A percentile compares a stretch with the other conserved stretches of the same genome.
These are phyloP conservation scores for Parnassius glacialis DNA, from an alignment of 2,888 invertebrate genomes.

Conservation along the genomic window DNA sequence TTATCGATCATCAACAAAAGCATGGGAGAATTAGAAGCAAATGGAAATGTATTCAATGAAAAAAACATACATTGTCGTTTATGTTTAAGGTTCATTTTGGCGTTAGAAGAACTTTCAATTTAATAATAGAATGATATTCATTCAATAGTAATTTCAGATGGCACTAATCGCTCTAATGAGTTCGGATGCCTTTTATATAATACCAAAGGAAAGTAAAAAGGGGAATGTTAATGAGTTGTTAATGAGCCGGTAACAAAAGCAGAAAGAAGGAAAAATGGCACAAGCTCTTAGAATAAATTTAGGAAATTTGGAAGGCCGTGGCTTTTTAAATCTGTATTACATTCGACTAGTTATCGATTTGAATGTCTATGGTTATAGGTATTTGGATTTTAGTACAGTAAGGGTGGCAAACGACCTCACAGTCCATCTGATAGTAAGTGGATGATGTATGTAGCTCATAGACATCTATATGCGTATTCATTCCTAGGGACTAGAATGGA, in stretches of 20 bases:
- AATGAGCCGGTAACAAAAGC: conserved; percentile 20
- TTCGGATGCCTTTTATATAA: conserved; percentile 13
- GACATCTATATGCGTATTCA: too few relatives aligned
- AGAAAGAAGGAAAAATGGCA: conserved; percentile 12
- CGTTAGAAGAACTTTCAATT: conserved; percentile 2
- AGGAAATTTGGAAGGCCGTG: conserved; percentile 4
- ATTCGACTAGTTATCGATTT: background rate
- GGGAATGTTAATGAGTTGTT: conserved; percentile 24
- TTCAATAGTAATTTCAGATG: background rate
- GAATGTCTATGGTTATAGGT: background rate
- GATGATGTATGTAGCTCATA: too few relatives aligned
- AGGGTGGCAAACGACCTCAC: background rate
- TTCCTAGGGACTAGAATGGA: too few relatives aligned
- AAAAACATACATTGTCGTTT: too few relatives aligned
- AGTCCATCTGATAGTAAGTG: too few relatives aligned
- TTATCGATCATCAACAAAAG: background rate
- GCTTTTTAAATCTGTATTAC: conserved; percentile 8
- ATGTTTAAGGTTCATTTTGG: background rate
- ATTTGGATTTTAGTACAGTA: background rate
- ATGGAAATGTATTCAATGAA: too few relatives aligned
- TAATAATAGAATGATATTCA: conserved; percentile 3
- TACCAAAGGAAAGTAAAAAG: conserved; percentile 20
- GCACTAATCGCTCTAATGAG: conserved; percentile 10
- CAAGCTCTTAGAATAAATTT: conserved; percentile 20
- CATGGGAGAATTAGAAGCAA: background rate